These are phyloP conservation scores for Psephotus haematonotus DNA, from an alignment of 2,113 vertebrate species.

Conservation along the genomic window DNA sequence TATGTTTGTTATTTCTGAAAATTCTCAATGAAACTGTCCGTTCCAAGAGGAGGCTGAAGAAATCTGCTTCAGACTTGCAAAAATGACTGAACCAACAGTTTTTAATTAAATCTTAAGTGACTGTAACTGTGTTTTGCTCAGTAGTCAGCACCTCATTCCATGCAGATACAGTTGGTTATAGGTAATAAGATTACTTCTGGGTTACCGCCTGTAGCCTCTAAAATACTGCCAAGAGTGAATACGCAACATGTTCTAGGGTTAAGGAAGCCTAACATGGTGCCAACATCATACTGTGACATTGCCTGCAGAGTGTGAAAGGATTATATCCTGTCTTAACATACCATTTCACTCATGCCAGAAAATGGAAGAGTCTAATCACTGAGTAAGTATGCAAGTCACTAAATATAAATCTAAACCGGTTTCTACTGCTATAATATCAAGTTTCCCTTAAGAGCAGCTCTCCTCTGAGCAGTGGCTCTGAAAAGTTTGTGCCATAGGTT, in stretches of 20 bases:
- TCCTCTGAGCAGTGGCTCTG: neutral
- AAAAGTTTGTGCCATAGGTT: neutral
- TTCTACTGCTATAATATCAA: constrained; percentile 62
- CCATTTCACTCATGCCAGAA: constrained; percentile 76
- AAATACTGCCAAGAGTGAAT: constrained; percentile 73
- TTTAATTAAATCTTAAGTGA: constrained; percentile 72
- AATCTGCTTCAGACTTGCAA: constrained; percentile 56
- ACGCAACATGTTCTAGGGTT: constrained; percentile 77
- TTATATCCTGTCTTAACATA: constrained; percentile 83
- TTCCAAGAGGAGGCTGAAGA: constrained; percentile 53
- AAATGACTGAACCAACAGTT: constrained; percentile 47
- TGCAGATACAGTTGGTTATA: constrained; percentile 70
- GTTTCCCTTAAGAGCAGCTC: constrained; percentile 59
- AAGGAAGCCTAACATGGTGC: constrained; percentile 79
- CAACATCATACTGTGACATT: constrained; percentile 79
- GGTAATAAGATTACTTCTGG: constrained; percentile 81
- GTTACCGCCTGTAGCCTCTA: constrained; percentile 75
- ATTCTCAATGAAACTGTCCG: constrained; percentile 50
- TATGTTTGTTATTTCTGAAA: constrained; percentile 56
- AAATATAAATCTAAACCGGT: constrained; percentile 70
- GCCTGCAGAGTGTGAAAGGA: constrained; percentile 80
- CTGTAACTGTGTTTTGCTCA: constrained; percentile 54
- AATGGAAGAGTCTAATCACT: constrained; percentile 73
- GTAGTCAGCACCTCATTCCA: constrained; percentile 60
- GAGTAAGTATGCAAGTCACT: constrained; percentile 75